A percentile compares a stretch with the other conserved stretches of the same genome.
phyloP scores from a whole-genome alignment of 2,888 invertebrate species.

The Drosophila paramelanica region DNA sequence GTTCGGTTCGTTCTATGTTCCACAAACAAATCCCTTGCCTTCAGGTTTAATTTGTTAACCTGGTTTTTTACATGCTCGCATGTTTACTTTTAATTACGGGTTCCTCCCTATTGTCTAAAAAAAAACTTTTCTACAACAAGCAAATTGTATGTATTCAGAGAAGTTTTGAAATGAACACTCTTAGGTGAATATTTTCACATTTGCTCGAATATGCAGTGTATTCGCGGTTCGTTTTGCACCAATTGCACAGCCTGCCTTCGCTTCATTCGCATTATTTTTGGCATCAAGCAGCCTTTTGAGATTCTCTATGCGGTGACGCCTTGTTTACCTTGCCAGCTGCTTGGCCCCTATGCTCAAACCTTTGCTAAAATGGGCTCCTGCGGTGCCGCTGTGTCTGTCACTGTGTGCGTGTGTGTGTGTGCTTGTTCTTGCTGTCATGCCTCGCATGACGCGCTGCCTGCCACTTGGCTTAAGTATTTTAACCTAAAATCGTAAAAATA shows the following conservation, averaged over 20 bases:
- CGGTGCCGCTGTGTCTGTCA: constrained; percentile 12
- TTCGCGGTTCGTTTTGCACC: constrained; percentile 23
- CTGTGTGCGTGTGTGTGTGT: neutral
- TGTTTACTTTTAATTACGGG: too few species aligned
- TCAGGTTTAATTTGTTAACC: too few species aligned
- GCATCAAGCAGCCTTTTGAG: constrained; percentile 72
- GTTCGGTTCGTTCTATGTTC: too few species aligned
- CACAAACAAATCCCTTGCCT: too few species aligned
- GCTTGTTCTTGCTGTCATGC: constrained; percentile 38
- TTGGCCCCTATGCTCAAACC: neutral
- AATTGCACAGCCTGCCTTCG: constrained; percentile 41
- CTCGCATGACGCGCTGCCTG: constrained; percentile 36
- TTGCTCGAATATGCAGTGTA: constrained; percentile 9
- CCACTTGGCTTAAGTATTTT: constrained; percentile 70
- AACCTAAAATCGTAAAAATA: constrained; percentile 78
- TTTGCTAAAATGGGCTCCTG: constrained; percentile 3
- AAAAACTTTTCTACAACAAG: too few species aligned
- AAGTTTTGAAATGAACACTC: too few species aligned
- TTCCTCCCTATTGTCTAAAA: too few species aligned
- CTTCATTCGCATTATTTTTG: constrained; percentile 66
- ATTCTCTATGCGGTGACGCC: constrained; percentile 63
- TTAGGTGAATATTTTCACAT: neutral
- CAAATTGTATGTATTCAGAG: too few species aligned
- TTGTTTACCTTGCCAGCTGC: constrained; percentile 27
- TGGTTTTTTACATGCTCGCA: too few species aligned